Conservation (phyloP, 2,113 vertebrate species). For the Siniperca chuatsi region DNA sequence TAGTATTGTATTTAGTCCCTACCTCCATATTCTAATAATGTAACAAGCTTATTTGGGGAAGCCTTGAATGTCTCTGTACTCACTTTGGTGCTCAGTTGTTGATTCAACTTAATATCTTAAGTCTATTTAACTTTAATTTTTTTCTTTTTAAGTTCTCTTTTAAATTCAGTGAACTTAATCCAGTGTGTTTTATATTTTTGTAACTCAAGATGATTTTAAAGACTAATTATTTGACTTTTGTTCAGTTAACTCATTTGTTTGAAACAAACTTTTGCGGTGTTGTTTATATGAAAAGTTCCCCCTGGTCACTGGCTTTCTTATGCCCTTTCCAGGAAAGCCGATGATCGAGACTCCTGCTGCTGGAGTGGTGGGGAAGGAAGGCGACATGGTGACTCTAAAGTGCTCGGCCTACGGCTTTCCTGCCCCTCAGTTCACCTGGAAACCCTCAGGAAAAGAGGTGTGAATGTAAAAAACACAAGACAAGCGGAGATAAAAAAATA, state of each 20-base stretch:
- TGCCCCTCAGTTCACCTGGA: constrained; percentile 78
- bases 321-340: constrained; percentile 69
- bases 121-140: too few species aligned
- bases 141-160: too few species aligned
- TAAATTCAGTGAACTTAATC: too few species aligned
- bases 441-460: constrained; percentile 75
- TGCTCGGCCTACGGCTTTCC: constrained; percentile 66
- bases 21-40: too few species aligned
- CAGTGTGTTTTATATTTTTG: neutral
- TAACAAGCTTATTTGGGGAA: too few species aligned
- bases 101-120: too few species aligned
- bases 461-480: neutral
- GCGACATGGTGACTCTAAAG: constrained; percentile 73
- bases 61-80: too few species aligned
- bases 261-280: neutral
- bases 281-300: neutral
- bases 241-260: neutral
- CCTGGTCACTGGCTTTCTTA: constrained; percentile 8
- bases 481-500: neutral
- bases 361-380: constrained; percentile 70
- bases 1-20: too few species aligned
- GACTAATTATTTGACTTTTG: neutral
- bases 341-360: constrained; percentile 50
- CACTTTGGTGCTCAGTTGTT: too few species aligned
- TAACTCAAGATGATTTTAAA: neutral